phyloP scores from a whole-genome alignment of 2,113 vertebrate species.

The Lepus europaeus region DNA sequence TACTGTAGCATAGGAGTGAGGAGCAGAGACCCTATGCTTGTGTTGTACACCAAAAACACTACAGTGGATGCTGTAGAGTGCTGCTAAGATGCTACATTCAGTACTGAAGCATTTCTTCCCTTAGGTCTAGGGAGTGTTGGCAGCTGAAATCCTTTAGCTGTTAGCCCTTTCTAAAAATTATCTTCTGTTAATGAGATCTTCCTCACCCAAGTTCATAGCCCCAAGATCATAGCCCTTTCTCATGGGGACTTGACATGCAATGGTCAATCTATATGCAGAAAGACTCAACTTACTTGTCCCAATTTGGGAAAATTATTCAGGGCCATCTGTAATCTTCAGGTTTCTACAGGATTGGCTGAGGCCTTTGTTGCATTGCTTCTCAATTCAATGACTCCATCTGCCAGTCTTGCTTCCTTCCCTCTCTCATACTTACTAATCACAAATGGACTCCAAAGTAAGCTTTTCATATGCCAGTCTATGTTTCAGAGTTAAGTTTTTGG shows the following conservation, averaged over 20 bases:
- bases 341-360: not conserved
- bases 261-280: not conserved
- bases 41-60: not conserved
- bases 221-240: not conserved
- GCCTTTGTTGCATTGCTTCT: slow-evolving; percentile 12
- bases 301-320: not conserved
- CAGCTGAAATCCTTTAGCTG: not conserved
- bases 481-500: not conserved
- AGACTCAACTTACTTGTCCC: not conserved
- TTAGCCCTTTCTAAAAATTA: not conserved
- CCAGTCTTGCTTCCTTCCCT: not conserved
- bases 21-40: not conserved
- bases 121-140: not conserved
- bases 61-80: not conserved
- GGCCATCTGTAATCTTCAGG: not conserved
- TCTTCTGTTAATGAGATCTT: not conserved
- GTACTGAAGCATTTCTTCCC: not conserved
- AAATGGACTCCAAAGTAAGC: not conserved
- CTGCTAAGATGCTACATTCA: not conserved
- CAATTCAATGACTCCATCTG: not conserved
- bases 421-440: not conserved
- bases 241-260: not conserved
- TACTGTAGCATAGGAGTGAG: not conserved
- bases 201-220: not conserved
- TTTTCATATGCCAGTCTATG: not conserved